Percentiles rank a stretch among this genome's conserved stretches.
Conservation (phyloP, 2,797 vertebrate genomes). For the Mus caroli region DNA sequence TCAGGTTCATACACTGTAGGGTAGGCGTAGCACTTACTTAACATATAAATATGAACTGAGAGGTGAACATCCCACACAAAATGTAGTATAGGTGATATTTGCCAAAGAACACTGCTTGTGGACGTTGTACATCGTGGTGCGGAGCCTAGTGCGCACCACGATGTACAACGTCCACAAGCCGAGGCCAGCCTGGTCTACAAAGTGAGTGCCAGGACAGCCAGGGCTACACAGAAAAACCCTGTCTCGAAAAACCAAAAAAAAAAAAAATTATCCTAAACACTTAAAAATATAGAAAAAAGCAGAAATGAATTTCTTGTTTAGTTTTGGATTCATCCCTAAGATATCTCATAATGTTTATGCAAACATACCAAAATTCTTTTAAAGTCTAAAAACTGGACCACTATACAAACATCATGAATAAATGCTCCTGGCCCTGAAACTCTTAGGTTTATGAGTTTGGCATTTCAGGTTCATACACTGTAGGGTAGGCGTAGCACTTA, state of each 20-base stretch:
- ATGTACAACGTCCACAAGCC: too few species aligned
- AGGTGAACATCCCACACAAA: background rate
- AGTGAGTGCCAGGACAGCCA: too few species aligned
- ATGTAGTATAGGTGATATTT: background rate
- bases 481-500: background rate
- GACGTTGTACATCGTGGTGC: too few species aligned
- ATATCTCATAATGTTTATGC: background rate
- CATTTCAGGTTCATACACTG: constrained; percentile 30
- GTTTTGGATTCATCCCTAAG: background rate
- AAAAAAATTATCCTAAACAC: background rate
- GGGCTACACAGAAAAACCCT: too few species aligned
- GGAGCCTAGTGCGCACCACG: too few species aligned
- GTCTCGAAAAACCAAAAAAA: too few species aligned
- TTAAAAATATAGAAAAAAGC: background rate
- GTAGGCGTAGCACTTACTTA: background rate
- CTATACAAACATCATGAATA: background rate
- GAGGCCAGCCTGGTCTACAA: too few species aligned
- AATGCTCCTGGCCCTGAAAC: background rate
- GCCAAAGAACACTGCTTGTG: too few species aligned
- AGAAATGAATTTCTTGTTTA: constrained; percentile 9
- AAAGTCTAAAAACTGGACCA: background rate
- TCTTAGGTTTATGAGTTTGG: background rate
- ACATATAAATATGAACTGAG: background rate
- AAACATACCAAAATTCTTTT: background rate
- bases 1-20: constrained; percentile 26